Conservation (phyloP, 2,113 vertebrate genomes). For the Chionis minor region DNA sequence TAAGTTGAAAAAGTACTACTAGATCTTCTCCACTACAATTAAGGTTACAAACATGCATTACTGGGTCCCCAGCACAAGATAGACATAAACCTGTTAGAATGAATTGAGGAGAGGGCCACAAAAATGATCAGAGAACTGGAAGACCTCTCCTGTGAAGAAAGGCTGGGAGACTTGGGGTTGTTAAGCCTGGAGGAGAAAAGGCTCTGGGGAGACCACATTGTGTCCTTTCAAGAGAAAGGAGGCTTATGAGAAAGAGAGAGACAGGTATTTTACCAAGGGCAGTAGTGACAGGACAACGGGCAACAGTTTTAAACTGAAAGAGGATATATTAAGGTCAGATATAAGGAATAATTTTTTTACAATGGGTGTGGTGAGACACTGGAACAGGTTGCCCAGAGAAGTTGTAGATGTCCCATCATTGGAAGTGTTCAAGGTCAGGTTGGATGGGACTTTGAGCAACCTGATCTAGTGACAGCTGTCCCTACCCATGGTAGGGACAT, state of each 20-base stretch:
- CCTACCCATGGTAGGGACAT: neutral
- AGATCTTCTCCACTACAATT: neutral
- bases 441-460: neutral
- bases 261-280: neutral
- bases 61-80: neutral
- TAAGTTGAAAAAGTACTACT: neutral
- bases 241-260: neutral
- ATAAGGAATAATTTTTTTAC: neutral
- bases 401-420: fast-evolving
- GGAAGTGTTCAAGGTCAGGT: too few species aligned
- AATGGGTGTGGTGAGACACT: neutral
- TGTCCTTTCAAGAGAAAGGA: neutral
- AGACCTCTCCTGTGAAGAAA: neutral
- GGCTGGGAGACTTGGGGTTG: neutral
- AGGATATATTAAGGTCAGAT: neutral
- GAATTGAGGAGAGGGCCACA: neutral
- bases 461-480: neutral
- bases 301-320: neutral
- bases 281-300: neutral
- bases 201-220: neutral
- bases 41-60: neutral
- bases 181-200: neutral
- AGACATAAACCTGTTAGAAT: neutral
- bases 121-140: neutral
- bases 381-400: neutral